Evolutionary conservation across 2,113 vertebrate species (phyloP), one percentile per base, ranked within the genome.

Genomic region (Cheirogaleus medius): DNA sequence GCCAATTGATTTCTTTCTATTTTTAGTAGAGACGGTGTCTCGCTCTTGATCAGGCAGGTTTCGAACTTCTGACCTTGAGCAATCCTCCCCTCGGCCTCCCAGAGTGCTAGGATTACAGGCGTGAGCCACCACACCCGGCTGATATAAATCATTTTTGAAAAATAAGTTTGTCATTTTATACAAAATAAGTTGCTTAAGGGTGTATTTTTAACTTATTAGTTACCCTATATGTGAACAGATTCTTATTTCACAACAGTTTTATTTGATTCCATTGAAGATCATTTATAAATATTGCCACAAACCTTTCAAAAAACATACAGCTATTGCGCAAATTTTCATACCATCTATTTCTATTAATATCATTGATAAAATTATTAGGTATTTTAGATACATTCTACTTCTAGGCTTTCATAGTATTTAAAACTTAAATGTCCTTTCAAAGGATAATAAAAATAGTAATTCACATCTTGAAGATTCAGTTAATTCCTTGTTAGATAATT

Each of bases 61-160:
- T n/a, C n/a, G n/a, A n/a, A n/a, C n/a, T n/a, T n/a, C n/a, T n/a
- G n/a, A n/a, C n/a, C n/a, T n/a, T n/a, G n/a, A n/a, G n/a, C n/a
- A n/a, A n/a, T n/a, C n/a, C n/a, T n/a, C n/a, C n/a, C n/a, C n/a
- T n/a, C n/a, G n/a, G n/a, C n/a, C n/a, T n/a, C n/a, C n/a, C n/a
- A n/a, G n/a, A n/a, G n/a, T n/a, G n/a, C n/a, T n/a, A n/a, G n/a
- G n/a, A n/a, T n/a, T n/a, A n/a, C n/a, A n/a, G n/a, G n/a, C n/a
- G n/a, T n/a, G n/a, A n/a, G n/a, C n/a, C n/a, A n/a, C n/a, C n/a
- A n/a, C n/a, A n/a, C n/a, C n/a, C n/a, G n/a, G n/a, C n/a, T n/a
- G n/a, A n/a, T n/a, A n/a, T n/a, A n/a, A n/a, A n/a, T n/a, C n/a
- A 73, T 73, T 77, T 95, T 95, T 90, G 3, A 85, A 96, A 97